Evolutionary conservation across 1,140 invertebrate species (phyloP).

Genomic region (Trigoniulus corallinus): DNA sequence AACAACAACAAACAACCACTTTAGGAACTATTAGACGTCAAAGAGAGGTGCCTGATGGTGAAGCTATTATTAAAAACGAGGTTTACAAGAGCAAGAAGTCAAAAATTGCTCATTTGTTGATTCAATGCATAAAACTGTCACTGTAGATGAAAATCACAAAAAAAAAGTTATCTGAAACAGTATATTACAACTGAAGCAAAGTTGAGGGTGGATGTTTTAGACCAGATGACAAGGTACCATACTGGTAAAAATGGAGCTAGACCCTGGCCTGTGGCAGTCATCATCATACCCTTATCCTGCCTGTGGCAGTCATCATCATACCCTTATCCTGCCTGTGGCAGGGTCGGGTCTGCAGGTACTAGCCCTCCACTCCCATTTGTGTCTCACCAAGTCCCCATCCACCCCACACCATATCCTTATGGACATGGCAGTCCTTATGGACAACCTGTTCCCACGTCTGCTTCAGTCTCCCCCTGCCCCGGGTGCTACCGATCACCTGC

Average conservation of each 20-base stretch:
- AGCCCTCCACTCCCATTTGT: no score
- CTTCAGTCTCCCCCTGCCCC: no score
- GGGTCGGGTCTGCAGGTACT: no score
- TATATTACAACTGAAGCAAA: neutral
- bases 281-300: no score
- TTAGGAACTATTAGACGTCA: neutral
- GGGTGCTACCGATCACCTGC: no score
- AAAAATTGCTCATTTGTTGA: neutral
- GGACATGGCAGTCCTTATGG: no score
- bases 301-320: no score
- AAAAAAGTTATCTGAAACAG: neutral
- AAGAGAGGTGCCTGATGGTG: neutral
- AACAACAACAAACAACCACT: neutral
- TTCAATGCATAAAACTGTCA: neutral
- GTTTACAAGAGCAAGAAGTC: neutral
- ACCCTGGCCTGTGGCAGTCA: neutral
- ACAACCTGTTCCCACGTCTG: no score
- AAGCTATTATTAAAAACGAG: neutral
- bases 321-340: no score
- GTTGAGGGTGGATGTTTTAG: neutral
- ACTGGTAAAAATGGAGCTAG: neutral
- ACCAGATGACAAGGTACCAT: neutral
- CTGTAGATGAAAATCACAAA: neutral
- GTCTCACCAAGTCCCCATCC: no score
- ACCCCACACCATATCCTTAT: no score